Conservation (phyloP, 2,113 vertebrate species). For the Microtus richardsoni region DNA sequence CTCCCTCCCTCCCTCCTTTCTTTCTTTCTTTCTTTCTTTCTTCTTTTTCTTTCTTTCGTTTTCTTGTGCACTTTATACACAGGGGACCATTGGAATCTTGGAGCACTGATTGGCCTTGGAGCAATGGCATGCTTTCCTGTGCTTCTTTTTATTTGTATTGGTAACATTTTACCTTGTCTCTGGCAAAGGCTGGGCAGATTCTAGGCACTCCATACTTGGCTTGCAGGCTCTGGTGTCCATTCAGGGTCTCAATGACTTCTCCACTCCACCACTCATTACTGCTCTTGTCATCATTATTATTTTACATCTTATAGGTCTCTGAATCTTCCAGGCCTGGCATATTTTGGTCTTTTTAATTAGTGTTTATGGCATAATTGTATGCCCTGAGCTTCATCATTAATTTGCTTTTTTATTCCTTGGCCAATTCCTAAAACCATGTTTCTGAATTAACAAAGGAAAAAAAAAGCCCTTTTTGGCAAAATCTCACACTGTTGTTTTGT, state of each 20-base stretch:
- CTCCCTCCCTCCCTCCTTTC: accelerated
- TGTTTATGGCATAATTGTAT: slow-evolving; percentile 48
- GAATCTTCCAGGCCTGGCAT: not conserved
- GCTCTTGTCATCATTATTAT: not conserved
- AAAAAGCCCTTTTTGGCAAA: not conserved
- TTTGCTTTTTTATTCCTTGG: slow-evolving; percentile 62
- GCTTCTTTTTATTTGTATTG: not conserved
- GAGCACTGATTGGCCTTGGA: not conserved
- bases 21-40: no score
- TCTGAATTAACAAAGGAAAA: slow-evolving; percentile 17
- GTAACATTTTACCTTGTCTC: not conserved
- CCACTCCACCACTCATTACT: not conserved
- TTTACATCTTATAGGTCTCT: not conserved
- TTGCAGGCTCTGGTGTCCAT: not conserved
- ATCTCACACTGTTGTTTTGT: slow-evolving; percentile 44
- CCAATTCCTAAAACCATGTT: slow-evolving; percentile 38
- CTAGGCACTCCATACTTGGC: not conserved
- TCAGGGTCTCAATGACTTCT: not conserved
- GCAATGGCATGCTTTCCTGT: not conserved
- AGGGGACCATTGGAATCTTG: not conserved
- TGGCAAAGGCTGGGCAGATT: not conserved
- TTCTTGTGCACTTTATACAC: not conserved
- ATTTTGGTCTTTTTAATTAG: slow-evolving; percentile 48
- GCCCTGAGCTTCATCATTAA: not conserved
- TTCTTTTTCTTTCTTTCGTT: no score